phyloP scores from a whole-genome alignment of 2,888 invertebrate genomes.

The Brenthis daphne region DNA sequence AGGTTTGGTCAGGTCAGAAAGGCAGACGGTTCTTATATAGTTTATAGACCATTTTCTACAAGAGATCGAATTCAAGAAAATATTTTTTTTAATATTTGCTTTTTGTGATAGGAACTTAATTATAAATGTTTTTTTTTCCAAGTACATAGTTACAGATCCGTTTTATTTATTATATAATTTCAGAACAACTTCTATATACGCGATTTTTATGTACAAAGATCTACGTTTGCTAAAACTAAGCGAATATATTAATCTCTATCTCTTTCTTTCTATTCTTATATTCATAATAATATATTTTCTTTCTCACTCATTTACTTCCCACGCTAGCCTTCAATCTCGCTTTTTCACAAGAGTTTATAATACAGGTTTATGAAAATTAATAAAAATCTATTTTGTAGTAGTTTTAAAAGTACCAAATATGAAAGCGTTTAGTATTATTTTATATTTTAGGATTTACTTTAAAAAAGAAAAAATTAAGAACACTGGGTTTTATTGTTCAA shows the following conservation, averaged over 20 bases:
- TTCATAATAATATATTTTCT: no score
- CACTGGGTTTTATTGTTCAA: no score
- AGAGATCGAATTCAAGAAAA: conserved; percentile 14
- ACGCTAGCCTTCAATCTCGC: no score
- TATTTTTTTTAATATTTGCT: neutral
- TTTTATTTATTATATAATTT: neutral
- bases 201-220: neutral
- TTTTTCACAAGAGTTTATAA: no score
- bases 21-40: neutral
- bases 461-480: no score
- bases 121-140: conserved; percentile 1
- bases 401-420: no score
- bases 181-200: neutral
- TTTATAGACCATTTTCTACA: neutral
- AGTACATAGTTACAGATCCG: neutral
- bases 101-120: conserved; percentile 20
- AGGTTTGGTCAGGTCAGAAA: neutral
- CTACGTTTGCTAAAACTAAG: neutral
- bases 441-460: no score
- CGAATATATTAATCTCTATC: neutral
- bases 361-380: no score
- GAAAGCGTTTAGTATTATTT: no score
- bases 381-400: no score
- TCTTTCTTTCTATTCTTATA: neutral
- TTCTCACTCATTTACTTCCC: no score